Percentiles rank a stretch among this genome's conserved stretches.
These are phyloP conservation scores for Nannobrachium achirus DNA, from an alignment of 2,113 vertebrate genomes.

Conservation along the genomic window DNA sequence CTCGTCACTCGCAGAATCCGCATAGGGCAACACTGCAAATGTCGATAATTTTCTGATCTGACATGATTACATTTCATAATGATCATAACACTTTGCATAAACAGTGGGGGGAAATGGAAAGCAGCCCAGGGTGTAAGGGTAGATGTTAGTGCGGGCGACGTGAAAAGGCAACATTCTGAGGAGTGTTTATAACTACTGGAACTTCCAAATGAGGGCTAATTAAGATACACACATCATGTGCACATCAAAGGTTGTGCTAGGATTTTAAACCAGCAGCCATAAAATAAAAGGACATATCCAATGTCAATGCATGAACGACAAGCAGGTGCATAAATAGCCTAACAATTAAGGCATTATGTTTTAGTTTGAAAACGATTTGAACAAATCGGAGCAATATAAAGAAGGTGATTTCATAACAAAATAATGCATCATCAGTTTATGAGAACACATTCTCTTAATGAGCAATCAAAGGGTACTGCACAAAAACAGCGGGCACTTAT, in stretches of 20 bases:
- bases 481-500: too few relatives aligned
- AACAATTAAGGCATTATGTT: too few relatives aligned
- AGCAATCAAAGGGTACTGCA: too few relatives aligned
- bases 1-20: slow-evolving; percentile 1
- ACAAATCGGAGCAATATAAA: too few relatives aligned
- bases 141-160: slow-evolving; percentile 18
- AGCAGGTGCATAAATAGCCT: too few relatives aligned
- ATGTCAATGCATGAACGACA: too few relatives aligned
- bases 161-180: slow-evolving; percentile 17
- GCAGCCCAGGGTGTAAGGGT: slow-evolving; percentile 21
- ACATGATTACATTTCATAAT: slow-evolving; percentile 42
- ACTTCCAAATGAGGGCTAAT: slow-evolving; percentile 42
- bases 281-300: too few relatives aligned
- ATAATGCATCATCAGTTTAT: too few relatives aligned
- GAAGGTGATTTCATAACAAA: too few relatives aligned
- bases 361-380: too few relatives aligned
- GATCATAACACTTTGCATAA: slow-evolving; percentile 33
- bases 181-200: slow-evolving; percentile 13
- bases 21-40: neutral
- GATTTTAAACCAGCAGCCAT: too few relatives aligned
- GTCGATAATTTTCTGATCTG: slow-evolving; percentile 4
- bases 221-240: slow-evolving; percentile 7
- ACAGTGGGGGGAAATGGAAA: slow-evolving; percentile 38
- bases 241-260: neutral
- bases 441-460: too few relatives aligned